Base-by-base conservation (phyloP, 2,797 vertebrate species). In the Rhinella marina region DNA sequence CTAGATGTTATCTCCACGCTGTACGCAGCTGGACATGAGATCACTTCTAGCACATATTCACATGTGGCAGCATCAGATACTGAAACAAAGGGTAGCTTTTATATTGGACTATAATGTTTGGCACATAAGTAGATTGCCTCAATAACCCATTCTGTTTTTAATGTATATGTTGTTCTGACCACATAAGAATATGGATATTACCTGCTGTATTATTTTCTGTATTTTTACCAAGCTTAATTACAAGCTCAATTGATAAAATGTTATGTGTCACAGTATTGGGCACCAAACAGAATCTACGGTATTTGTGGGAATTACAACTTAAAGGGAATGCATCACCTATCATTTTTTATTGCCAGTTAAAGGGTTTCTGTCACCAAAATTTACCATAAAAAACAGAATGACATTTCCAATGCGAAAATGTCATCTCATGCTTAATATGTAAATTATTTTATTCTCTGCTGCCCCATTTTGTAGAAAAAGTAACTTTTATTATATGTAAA, bases 11-110 rank as follows among this genome's bases (percentile, higher is more conserved):
- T 87, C 84, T 70, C 91, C 81, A 70, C 21, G n/a, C 61, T 83
- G 90, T 54, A 90, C 32, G 62, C 91, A 94, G 93, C 93, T 93
- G 94, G 93, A 90, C 61, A 89, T 94, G 92, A 94, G 87, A 70
- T 93, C 92, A 93, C 88, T 12, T 75, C 86, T 48, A 90, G 88
- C 81, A 86, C 76, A 77, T 88, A 86, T 61, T 86, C 88, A 92
- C 84, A 88, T 78, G 86, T 91, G 84, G 79, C 88, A 70, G 79
- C 72, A 81, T 90, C 52, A 90, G 88, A 86, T 77, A 90, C 91
- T 81, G 52, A 87, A 91, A 94, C 93, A 94, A 92, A 90, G 90
- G 85, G 62, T 83, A 76, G 90, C 86, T 90, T 92, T 93, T 90
- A 80, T 79, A 77, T 66, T 87, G 75, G 59, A 57, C 87, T 92